These are phyloP conservation scores for Hypanus sabinus DNA, from an alignment of 2,113 vertebrate genomes.

Conservation along the genomic window DNA sequence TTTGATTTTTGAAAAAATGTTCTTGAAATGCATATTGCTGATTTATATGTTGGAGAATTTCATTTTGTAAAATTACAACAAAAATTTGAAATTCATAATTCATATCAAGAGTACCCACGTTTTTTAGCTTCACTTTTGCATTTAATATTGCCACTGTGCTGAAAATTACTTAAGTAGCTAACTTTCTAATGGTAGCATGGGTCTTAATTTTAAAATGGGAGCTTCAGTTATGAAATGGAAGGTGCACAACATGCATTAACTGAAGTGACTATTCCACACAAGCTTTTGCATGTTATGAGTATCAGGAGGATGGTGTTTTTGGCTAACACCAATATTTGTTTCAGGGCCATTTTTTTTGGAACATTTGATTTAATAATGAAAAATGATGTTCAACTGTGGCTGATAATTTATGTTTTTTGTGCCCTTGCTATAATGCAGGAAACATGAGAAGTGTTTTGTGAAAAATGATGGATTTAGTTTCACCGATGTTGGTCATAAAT, in stretches of 20 bases:
- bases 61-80: neutral
- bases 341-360: neutral
- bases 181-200: too few relatives aligned
- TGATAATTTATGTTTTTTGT: too few relatives aligned
- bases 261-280: neutral
- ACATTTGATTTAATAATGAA: neutral
- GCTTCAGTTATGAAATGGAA: neutral
- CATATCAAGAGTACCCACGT: neutral
- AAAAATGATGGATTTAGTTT: neutral
- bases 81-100: neutral
- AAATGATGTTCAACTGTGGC: neutral
- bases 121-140: neutral
- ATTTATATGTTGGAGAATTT: neutral
- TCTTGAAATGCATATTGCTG: neutral
- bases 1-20: neutral
- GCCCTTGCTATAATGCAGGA: neutral
- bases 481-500: neutral
- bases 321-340: neutral
- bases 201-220: neutral
- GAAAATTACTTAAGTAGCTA: neutral
- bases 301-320: neutral
- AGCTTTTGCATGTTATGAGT: neutral
- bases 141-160: neutral
- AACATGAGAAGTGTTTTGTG: neutral
- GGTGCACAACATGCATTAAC: neutral